Evolutionary conservation across 2,888 invertebrate genomes (phyloP).

Genomic region (Exocentrus adspersus): DNA sequence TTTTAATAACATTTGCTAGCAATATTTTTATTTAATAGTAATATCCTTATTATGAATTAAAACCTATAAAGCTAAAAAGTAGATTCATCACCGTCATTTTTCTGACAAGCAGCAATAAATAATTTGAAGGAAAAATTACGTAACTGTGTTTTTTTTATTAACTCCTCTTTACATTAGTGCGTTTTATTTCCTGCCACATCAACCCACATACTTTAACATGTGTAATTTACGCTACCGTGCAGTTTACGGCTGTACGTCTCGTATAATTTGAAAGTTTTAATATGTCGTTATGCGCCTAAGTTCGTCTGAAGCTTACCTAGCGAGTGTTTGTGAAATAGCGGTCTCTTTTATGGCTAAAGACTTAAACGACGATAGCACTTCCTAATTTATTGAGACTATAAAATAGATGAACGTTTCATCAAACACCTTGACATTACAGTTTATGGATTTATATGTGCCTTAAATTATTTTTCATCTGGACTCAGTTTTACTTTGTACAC

Average conservation of each 20-base stretch:
- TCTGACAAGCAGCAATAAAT: neutral
- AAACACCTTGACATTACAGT: slow-evolving; percentile 31
- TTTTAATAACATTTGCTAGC: no score
- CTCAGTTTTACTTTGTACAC: neutral
- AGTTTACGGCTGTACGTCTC: slow-evolving; percentile 24
- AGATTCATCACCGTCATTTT: neutral
- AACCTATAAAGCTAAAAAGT: neutral
- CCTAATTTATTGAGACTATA: slow-evolving; percentile 48
- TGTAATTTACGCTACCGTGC: slow-evolving; percentile 23
- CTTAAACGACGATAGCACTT: slow-evolving; percentile 33
- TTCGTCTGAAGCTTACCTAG: slow-evolving; percentile 28
- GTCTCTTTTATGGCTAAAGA: slow-evolving; percentile 39
- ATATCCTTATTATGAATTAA: neutral
- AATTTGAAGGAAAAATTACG: slow-evolving; percentile 11
- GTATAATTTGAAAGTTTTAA: slow-evolving; percentile 35
- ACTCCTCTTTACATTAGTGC: slow-evolving; percentile 14
- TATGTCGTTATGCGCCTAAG: slow-evolving; percentile 32
- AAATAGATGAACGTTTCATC: slow-evolving; percentile 38
- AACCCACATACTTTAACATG: slow-evolving; percentile 24
- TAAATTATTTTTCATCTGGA: slow-evolving; percentile 11
- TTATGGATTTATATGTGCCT: slow-evolving; percentile 22
- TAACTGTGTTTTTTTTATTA: slow-evolving; percentile 23
- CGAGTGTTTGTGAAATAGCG: slow-evolving; percentile 42
- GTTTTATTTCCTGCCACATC: slow-evolving; percentile 28
- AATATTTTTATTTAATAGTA: neutral